Conservation (phyloP, 2,888 invertebrate species). For the Hyalella azteca region DNA sequence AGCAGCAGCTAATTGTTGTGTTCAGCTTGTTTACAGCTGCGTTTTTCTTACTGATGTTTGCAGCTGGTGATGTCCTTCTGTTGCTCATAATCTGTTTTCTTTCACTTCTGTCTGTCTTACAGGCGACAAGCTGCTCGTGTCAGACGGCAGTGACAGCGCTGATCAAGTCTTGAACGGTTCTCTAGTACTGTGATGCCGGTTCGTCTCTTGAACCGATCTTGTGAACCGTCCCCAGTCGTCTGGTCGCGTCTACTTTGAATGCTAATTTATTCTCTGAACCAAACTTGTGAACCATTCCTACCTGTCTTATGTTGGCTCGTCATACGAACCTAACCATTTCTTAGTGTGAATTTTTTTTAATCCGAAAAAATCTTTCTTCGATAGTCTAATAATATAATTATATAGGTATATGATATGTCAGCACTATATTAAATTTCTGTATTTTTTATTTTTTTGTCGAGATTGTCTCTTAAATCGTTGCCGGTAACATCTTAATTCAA, state of each 20-base stretch:
- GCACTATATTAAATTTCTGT: too few species aligned
- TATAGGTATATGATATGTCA: too few species aligned
- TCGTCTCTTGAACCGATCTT: neutral
- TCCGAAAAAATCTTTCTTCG: neutral
- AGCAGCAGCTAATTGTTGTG: neutral
- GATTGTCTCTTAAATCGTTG: too few species aligned
- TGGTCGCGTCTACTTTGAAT: neutral
- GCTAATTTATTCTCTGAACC: neutral
- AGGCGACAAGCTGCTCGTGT: conserved; percentile 31
- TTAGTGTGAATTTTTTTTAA: neutral
- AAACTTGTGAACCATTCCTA: neutral
- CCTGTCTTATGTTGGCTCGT: neutral
- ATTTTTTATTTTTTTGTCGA: too few species aligned
- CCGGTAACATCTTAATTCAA: too few species aligned
- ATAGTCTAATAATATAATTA: too few species aligned
- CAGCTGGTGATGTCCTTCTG: neutral
- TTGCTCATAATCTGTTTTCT: too few species aligned
- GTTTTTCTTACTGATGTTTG: neutral
- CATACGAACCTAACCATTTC: neutral
- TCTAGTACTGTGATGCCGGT: conserved; percentile 17
- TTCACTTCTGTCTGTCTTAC: neutral
- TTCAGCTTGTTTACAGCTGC: neutral
- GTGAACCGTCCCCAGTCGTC: neutral
- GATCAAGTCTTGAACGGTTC: conserved; percentile 20
- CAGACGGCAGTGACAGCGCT: conserved; percentile 30